Evolutionary conservation across 1,140 invertebrate species (phyloP), one percentile per base, ranked within the genome.

Genomic region (Nylanderia fulva): DNA sequence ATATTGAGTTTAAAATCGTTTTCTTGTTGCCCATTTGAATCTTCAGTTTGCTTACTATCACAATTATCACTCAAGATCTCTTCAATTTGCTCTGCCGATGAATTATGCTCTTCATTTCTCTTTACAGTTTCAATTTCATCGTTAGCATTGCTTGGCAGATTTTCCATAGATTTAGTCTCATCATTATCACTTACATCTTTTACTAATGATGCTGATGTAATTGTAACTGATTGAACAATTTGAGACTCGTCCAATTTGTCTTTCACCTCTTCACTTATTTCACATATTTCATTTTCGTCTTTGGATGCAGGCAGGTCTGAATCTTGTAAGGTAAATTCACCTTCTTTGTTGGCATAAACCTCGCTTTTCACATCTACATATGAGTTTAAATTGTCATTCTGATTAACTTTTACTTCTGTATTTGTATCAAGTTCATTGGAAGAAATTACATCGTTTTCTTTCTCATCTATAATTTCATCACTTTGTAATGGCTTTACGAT

Each of bases 11-110:
- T 48, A 29, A 72, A 18, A 74, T 86, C 29, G 29, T 71, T 72
- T 36, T 79, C 63, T 54, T 87, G 74, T 54, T 87, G 74, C 18
- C 61, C n/a, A 18, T 24, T 39, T 18, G 13, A n/a, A 63, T 72
- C 8, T 80, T 88, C 29, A 64, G 29, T 45, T 76, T 76, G 48
- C 21, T 82, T 58, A 63, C 21, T 82, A 85, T 88, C 84, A 88
- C 83, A 88, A 64, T 85, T 66, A 58, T 82, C 21, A 5, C 68
- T 82, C 79, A 77, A 52, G 33, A 80, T 4, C 24, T 80, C 33
- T 13, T 85, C 24, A 60, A 36, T 29, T 74, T 69, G 56, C 42
- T 85, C 42, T 2, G 11, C 33, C 58, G n/a, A 11, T 29, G 48
- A 48, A 1, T 87, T 56, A 61, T 76, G 18, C 11, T 66, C 21